Evolutionary conservation across 2,888 invertebrate genomes (phyloP).

Genomic region (Tipula vernalis): DNA sequence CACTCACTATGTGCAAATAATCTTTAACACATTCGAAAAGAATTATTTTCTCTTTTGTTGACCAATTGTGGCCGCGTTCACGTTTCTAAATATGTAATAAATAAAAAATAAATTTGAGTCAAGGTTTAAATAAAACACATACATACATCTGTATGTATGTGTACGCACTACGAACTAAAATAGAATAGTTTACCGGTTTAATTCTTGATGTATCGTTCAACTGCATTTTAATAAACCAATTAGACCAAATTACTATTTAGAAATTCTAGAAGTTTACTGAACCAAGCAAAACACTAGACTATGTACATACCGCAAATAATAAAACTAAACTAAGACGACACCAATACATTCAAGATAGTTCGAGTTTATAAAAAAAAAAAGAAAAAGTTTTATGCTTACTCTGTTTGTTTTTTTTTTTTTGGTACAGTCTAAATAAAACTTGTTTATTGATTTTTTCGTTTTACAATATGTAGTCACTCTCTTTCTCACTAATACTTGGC

Average conservation of each 20-base stretch:
- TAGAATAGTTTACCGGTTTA: not conserved
- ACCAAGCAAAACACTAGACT: not conserved
- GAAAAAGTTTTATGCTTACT: not conserved
- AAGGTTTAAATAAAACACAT: not conserved
- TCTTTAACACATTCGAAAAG: not conserved
- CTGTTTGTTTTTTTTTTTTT: not conserved
- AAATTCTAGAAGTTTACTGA: not conserved
- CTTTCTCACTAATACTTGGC: not conserved
- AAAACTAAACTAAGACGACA: not conserved
- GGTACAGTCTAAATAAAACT: not conserved
- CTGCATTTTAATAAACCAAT: not conserved
- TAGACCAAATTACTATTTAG: not conserved
- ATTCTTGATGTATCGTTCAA: not conserved
- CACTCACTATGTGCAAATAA: not conserved
- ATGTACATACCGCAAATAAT: not conserved
- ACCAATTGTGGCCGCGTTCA: not conserved
- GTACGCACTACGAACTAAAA: not conserved
- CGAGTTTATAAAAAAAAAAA: not conserved
- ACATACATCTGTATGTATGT: too few species aligned
- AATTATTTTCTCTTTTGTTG: not conserved
- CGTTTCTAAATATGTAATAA: not conserved
- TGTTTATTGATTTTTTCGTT: not conserved
- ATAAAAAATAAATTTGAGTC: not conserved
- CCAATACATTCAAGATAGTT: not conserved
- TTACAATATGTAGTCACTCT: not conserved